Percentiles rank a stretch among this genome's conserved stretches.
Evolutionary conservation across 1,140 invertebrate genomes (phyloP).

Genomic region (Oryzaephilus surinamensis): DNA sequence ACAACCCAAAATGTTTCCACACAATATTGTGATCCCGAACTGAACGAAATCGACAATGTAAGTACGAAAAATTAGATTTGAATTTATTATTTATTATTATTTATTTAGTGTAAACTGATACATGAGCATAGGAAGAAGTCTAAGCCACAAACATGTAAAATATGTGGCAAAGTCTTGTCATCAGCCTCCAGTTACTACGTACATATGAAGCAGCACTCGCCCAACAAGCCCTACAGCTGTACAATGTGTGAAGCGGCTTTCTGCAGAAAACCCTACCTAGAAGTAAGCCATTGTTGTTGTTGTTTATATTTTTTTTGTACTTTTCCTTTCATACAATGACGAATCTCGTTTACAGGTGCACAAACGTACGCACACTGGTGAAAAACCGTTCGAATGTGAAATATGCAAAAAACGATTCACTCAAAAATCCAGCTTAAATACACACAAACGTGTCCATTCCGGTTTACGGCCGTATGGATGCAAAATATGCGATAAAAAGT

Average conservation of each 20-base stretch:
- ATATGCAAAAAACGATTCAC: conserved; percentile 65
- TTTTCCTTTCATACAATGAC: no score
- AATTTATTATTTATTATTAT: no score
- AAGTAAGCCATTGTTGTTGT: conserved; percentile 29
- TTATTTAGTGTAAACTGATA: no score
- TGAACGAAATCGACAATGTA: no score
- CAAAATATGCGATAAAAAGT: conserved; percentile 64
- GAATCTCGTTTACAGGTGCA: no score
- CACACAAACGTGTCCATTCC: conserved; percentile 74
- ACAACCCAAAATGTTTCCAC: no score
- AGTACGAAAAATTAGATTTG: no score
- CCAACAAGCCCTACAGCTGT: conserved; percentile 68
- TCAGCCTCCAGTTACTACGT: conserved; percentile 68
- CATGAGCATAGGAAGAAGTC: conserved; percentile 3
- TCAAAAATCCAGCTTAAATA: conserved; percentile 68
- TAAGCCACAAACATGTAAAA: conserved; percentile 61
- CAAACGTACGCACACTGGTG: conserved; percentile 67
- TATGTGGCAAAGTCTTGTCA: conserved; percentile 63
- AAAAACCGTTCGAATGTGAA: conserved; percentile 68
- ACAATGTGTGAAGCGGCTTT: conserved; percentile 55
- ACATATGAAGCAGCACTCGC: conserved; percentile 69
- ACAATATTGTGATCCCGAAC: no score
- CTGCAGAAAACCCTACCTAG: conserved; percentile 53
- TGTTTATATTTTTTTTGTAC: background rate
- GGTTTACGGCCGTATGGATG: conserved; percentile 63